Evolutionary conservation across 2,797 vertebrate genomes (phyloP), one percentile per base, ranked within the genome.

Genomic region (Craterocephalus amniculus): DNA sequence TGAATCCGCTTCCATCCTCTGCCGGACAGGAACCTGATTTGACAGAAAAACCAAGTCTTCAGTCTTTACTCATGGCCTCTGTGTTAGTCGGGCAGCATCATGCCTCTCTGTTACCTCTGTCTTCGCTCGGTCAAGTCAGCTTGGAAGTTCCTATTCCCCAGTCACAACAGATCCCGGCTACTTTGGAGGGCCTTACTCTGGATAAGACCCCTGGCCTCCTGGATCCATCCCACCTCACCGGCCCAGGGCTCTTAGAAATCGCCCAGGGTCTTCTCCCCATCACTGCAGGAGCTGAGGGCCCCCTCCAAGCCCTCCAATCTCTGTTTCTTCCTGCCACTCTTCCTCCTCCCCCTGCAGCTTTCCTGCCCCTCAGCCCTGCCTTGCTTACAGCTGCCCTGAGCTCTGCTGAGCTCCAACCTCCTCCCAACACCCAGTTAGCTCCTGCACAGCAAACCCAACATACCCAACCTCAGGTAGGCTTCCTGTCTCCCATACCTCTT

Each of bases 311-410:
- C 64, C 88, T 92, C 34, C 93, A 93, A 79, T 91, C 92, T 67
- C 79, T 93, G 56, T 88, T 93, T 60, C 91, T 95, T 72, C 91
- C 94, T 83, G 51, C 87, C 67, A 75, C 92, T 79, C 92, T 95
- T 51, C 87, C 94, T 72, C 93, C 58, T 91, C 90, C 89, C 45
- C 93, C 79, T 45, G 85, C 95, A 36, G 92, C 95, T 90, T 93
- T 96, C 91, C 93, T 96, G 86, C 93, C 95, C 92, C 94, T 96
- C 90, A 95, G 94, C 88, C 95, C 95, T 63, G 93, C 95, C 87
- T 91, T 96, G 88, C 93, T 96, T 89, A 91, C 94, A 78, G 94
- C 95, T 88, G 94, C 95, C 91, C 93, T 96, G 87, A 95, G 93
- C 67, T 89, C 95, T 83, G 87, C 94, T 0, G 94, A 95, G 74